Percentiles rank a stretch among this genome's conserved stretches.
Evolutionary conservation across 2,113 vertebrate genomes (phyloP).

Genomic region (Cranoglanis bouderius): DNA sequence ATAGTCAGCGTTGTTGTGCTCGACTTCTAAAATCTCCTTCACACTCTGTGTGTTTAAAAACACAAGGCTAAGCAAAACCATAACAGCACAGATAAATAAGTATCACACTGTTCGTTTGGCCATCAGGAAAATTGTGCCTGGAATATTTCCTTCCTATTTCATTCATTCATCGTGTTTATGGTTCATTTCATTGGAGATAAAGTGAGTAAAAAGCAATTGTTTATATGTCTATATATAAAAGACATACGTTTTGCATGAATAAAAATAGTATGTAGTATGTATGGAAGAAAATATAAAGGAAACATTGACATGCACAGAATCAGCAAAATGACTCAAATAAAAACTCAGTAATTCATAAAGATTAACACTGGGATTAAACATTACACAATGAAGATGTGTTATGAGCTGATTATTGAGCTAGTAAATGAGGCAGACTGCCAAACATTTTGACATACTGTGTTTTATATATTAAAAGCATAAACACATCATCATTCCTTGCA

Average conservation of each 20-base stretch:
- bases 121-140: background rate
- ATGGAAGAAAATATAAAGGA: background rate
- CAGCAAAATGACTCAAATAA: background rate
- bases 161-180: background rate
- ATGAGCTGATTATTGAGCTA: background rate
- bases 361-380: background rate
- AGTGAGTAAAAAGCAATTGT: background rate
- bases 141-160: background rate
- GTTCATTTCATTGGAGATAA: background rate
- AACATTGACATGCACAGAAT: background rate
- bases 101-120: background rate
- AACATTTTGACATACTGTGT: background rate
- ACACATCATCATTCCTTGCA: background rate
- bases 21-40: conserved; percentile 38
- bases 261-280: background rate
- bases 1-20: conserved; percentile 16
- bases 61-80: background rate
- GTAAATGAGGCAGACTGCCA: background rate
- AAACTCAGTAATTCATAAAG: background rate
- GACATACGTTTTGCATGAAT: background rate
- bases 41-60: conserved; percentile 4
- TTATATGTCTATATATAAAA: background rate
- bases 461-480: conserved; percentile 3
- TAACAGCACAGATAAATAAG: conserved; percentile 10
- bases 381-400: background rate